Evolutionary conservation across 2,797 vertebrate species (phyloP).

Genomic region (Peromyscus aztecus): DNA sequence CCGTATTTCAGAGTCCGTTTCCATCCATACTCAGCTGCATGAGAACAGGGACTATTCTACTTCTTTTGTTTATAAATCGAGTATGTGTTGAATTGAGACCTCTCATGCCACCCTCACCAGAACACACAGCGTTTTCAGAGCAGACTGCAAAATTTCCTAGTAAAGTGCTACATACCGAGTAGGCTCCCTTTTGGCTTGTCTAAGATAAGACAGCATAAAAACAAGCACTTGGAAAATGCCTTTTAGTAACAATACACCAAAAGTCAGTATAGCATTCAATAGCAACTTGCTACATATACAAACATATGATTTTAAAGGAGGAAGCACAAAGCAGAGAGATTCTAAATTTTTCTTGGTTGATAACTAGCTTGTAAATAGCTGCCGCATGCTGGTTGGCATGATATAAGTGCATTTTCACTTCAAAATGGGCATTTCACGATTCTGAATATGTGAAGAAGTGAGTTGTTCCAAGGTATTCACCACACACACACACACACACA

Average conservation of each 20-base stretch:
- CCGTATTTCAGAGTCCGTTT: slow-evolving; percentile 5
- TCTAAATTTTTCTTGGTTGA: slow-evolving; percentile 28
- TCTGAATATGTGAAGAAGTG: slow-evolving; percentile 64
- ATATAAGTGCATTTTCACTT: slow-evolving; percentile 55
- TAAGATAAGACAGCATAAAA: slow-evolving; percentile 1
- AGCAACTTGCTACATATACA: slow-evolving; percentile 24
- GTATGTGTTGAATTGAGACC: neutral
- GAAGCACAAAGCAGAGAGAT: slow-evolving; percentile 37
- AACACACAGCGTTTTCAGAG: slow-evolving; percentile 50
- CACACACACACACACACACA: neutral
- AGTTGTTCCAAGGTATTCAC: slow-evolving; percentile 8
- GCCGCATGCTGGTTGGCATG: neutral
- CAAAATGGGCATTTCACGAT: slow-evolving; percentile 35
- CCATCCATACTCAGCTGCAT: neutral
- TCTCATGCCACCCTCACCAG: slow-evolving; percentile 2
- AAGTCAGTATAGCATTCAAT: slow-evolving; percentile 20
- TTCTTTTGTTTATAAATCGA: slow-evolving; percentile 53
- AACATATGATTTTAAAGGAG: slow-evolving; percentile 47
- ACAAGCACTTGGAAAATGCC: slow-evolving; percentile 45
- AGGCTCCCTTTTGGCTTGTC: neutral
- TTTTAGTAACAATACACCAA: slow-evolving; percentile 43
- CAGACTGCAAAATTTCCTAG: slow-evolving; percentile 21
- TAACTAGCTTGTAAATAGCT: slow-evolving; percentile 42
- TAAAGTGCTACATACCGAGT: neutral
- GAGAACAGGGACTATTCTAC: neutral